phyloP scores from a whole-genome alignment of 2,797 vertebrate genomes.

The Streptopelia turtur region DNA sequence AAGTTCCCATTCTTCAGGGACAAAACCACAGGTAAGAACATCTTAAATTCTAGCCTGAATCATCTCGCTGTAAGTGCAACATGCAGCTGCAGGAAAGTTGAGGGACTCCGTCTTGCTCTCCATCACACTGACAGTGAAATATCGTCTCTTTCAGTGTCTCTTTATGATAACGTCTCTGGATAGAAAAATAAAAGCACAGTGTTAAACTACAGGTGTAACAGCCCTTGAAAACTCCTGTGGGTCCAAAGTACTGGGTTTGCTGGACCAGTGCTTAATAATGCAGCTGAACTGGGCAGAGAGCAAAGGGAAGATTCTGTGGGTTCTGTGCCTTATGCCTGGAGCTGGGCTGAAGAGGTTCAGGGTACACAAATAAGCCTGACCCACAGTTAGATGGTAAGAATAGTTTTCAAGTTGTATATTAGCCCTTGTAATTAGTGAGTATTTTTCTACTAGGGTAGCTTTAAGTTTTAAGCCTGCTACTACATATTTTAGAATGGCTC shows the following conservation, averaged over 20 bases:
- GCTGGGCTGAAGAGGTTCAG: neutral
- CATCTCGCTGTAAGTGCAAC: neutral
- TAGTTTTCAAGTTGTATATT: fast-evolving
- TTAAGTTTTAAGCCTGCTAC: neutral
- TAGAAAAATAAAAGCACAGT: neutral
- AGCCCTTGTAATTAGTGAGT: neutral
- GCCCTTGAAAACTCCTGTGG: neutral
- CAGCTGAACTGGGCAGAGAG: neutral
- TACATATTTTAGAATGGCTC: neutral
- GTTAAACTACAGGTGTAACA: neutral
- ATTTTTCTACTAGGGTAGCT: neutral
- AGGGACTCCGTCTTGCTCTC: neutral
- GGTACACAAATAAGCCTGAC: neutral
- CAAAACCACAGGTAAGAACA: neutral
- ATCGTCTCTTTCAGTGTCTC: neutral
- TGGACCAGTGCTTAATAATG: neutral
- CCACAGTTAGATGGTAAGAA: neutral
- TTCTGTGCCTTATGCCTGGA: neutral
- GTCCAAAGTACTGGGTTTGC: neutral
- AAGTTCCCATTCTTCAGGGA: neutral
- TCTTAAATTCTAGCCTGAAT: neutral
- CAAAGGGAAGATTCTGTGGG: too few species aligned
- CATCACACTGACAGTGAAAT: neutral
- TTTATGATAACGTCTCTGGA: fast-evolving
- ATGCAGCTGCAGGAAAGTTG: neutral